Percentiles rank a stretch among this genome's conserved stretches.
phyloP scores from a whole-genome alignment of 2,888 invertebrate genomes.

The Pheosia tremula region DNA sequence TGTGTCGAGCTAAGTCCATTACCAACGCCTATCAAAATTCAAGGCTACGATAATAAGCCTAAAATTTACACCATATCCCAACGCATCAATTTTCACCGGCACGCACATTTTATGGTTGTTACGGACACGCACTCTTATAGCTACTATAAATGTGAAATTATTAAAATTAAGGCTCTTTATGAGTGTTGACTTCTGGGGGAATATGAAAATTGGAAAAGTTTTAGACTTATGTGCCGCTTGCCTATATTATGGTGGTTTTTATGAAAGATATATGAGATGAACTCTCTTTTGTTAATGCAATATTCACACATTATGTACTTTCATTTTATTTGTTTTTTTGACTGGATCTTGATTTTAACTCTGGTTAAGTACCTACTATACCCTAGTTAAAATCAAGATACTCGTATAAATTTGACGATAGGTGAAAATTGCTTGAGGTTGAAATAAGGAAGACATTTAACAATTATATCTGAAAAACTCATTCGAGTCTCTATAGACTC shows the following conservation, averaged over 20 bases:
- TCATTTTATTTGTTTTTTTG: neutral
- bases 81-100: slow-evolving; percentile 67
- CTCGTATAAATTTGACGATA: too few species aligned
- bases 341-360: neutral
- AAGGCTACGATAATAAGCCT: slow-evolving; percentile 67
- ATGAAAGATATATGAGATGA: slow-evolving; percentile 33
- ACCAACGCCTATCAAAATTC: slow-evolving; percentile 53
- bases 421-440: too few species aligned
- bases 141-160: slow-evolving; percentile 66
- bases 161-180: slow-evolving; percentile 67
- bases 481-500: slow-evolving; percentile 1
- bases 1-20: slow-evolving; percentile 54
- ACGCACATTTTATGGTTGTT: slow-evolving; percentile 70
- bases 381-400: too few species aligned
- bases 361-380: too few species aligned
- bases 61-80: slow-evolving; percentile 70
- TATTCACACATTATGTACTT: slow-evolving; percentile 11
- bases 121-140: slow-evolving; percentile 65
- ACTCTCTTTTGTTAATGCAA: slow-evolving; percentile 17
- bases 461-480: too few species aligned
- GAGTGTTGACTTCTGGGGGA: slow-evolving; percentile 57
- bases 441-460: too few species aligned
- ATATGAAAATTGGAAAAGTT: slow-evolving; percentile 68
- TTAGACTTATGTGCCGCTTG: slow-evolving; percentile 44
- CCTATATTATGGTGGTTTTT: slow-evolving; percentile 37